A percentile compares a stretch with the other conserved stretches of the same genome.
Conservation (phyloP, 2,113 vertebrate species). For the Blennius ocellaris region DNA sequence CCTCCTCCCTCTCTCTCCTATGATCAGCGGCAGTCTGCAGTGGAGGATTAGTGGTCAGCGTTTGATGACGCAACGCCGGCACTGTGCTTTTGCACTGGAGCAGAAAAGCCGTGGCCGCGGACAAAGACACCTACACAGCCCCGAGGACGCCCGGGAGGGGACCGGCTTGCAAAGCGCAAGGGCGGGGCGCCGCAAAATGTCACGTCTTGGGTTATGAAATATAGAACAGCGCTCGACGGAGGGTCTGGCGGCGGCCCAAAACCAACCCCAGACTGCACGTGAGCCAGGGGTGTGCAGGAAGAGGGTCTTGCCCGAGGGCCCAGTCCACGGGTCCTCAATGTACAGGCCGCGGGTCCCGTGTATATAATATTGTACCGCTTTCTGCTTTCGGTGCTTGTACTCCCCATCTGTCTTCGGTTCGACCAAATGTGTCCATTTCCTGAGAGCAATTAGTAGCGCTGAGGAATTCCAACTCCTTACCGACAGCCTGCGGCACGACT, state of each 20-base stretch:
- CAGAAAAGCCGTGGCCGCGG: conserved; percentile 63
- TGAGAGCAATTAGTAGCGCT: conserved; percentile 73
- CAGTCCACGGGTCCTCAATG: background rate
- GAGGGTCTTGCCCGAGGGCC: background rate
- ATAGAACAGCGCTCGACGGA: conserved; percentile 31
- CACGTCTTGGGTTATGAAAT: conserved; percentile 71
- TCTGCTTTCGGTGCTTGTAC: conserved; percentile 44
- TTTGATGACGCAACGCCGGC: conserved; percentile 71
- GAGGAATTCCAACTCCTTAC: conserved; percentile 68
- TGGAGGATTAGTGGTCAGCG: conserved; percentile 64
- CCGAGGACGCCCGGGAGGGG: conserved; percentile 47
- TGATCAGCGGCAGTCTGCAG: conserved; percentile 47
- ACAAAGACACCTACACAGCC: conserved; percentile 76
- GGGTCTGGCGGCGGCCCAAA: conserved; percentile 57
- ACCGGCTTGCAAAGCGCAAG: conserved; percentile 54
- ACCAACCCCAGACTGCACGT: conserved; percentile 32
- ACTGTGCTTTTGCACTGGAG: conserved; percentile 70
- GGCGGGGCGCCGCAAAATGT: conserved; percentile 73
- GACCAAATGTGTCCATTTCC: conserved; percentile 76
- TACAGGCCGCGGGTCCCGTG: conserved; percentile 3
- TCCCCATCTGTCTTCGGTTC: conserved; percentile 62
- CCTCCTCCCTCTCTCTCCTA: conserved; percentile 36
- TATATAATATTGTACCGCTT: background rate
- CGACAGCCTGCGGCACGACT: conserved; percentile 55
- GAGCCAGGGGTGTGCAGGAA: conserved; percentile 37